These are phyloP conservation scores for Halcyon leucocephala DNA, from an alignment of 2,797 vertebrate genomes.

Conservation along the genomic window DNA sequence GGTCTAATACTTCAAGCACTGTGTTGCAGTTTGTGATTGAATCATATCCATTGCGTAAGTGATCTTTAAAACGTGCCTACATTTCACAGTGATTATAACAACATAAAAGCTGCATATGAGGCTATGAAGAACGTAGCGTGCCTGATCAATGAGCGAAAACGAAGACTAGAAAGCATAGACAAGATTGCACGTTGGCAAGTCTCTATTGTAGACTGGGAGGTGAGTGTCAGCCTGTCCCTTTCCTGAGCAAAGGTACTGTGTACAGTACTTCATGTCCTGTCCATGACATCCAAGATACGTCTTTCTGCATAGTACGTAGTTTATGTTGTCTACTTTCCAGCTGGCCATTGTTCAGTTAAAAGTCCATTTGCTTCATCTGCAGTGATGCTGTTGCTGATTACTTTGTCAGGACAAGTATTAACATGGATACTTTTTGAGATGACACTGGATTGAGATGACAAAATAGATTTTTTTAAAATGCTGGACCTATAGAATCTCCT, in stretches of 20 bases:
- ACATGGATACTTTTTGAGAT: background rate
- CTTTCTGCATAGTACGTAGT: background rate
- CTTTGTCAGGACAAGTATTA: background rate
- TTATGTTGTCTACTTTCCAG: background rate
- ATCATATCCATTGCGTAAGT: background rate
- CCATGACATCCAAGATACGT: background rate
- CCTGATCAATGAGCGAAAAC: constrained; percentile 96
- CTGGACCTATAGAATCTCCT: background rate
- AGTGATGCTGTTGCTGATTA: constrained; percentile 42
- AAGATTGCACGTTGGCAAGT: constrained; percentile 97
- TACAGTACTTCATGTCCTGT: background rate
- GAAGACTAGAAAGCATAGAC: constrained; percentile 93
- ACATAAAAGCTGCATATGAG: constrained; percentile 90
- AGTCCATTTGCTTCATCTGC: constrained; percentile 38
- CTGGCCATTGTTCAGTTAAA: constrained; percentile 31
- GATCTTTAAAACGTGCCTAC: background rate
- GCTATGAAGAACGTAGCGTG: constrained; percentile 98
- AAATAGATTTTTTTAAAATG: background rate
- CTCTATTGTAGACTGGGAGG: constrained; percentile 95
- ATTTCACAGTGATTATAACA: constrained; percentile 86
- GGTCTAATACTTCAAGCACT: background rate
- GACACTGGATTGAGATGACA: background rate
- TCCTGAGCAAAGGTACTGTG: constrained; percentile 32
- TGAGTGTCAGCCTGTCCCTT: constrained; percentile 68
- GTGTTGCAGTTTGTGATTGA: background rate